Base-by-base conservation (phyloP, 2,888 invertebrate species). In the Thymelicus sylvestris region DNA sequence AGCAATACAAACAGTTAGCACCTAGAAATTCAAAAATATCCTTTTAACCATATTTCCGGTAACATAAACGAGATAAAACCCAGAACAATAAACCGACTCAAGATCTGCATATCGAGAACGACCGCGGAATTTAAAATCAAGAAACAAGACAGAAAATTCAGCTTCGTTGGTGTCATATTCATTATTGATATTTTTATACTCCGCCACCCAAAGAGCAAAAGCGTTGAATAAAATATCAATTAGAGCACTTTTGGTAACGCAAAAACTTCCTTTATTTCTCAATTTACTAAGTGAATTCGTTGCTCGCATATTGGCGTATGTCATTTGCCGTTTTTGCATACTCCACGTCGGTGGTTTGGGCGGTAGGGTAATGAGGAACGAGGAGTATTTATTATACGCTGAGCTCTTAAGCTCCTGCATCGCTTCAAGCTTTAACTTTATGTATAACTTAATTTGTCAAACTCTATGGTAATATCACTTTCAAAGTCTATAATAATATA, bases 221-320 rank as follows among this genome's bases (percentile, higher is more conserved):
- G 85, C 86, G 85, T 84, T 89, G 91, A 89, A 90, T 91, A 88
- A 91, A 91, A 91, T 92, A 91, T 92, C 91, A 93, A 93, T 93
- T 92, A 91, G 90, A 90, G 85, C 85, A 87, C 79, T 86, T 89
- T 90, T 88, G 86, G 82, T 77, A 73, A 80, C 77, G 78, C 81
- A 84, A 84, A 89, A 89, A 86, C 83, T 83, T 79, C 82, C 83
- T 91, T 91, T 88, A 92, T 87, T 89, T 93, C 91, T 92, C 91
- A 92, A 92, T 92, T 92, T 90, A 77, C 79, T 80, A 80, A 93
- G 90, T 91, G 90, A 91, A 87, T 89, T 83, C 86, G 86, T 84
- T 79, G 80, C 73, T 75, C 80, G 82, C 81, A 81, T 86, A 88
- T 88, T 85, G 86, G 84, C 80, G 88, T 86, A 90, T 89, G 90